Evolutionary conservation across 2,888 invertebrate species (phyloP).

Genomic region (Nymphalis c-album): DNA sequence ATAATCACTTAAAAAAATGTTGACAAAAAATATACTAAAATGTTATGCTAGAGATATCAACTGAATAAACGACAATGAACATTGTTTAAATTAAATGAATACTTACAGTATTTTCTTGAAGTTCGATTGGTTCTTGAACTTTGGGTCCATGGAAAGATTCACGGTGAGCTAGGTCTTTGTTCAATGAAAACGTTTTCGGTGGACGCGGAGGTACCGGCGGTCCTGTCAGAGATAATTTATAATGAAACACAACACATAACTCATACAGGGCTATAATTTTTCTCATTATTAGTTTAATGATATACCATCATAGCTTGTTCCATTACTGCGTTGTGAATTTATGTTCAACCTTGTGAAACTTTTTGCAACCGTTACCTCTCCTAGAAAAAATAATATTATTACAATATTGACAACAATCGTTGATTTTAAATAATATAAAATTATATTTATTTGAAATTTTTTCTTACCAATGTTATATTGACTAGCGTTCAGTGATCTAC

Average conservation of each 20-base stretch:
- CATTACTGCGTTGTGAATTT: conserved; percentile 46
- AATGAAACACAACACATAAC: neutral
- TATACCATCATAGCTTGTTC: conserved; percentile 54
- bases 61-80: too few relatives aligned
- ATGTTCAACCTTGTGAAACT: conserved; percentile 62
- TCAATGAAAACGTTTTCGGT: conserved; percentile 85
- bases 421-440: neutral
- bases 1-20: too few relatives aligned
- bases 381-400: conserved; percentile 48
- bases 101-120: conserved; percentile 49
- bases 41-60: too few relatives aligned
- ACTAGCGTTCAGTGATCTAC: conserved; percentile 66
- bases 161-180: conserved; percentile 47
- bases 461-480: conserved; percentile 66
- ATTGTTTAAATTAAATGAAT: neutral
- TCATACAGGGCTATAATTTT: neutral
- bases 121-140: conserved; percentile 57
- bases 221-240: conserved; percentile 51
- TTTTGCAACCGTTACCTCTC: conserved; percentile 61
- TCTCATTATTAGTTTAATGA: conserved; percentile 10
- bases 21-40: too few relatives aligned
- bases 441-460: neutral
- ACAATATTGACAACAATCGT: neutral
- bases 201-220: conserved; percentile 87
- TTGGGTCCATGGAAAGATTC: conserved; percentile 56